phyloP scores from a whole-genome alignment of 1,140 invertebrate species.

The Eurytemora carolleeae region DNA sequence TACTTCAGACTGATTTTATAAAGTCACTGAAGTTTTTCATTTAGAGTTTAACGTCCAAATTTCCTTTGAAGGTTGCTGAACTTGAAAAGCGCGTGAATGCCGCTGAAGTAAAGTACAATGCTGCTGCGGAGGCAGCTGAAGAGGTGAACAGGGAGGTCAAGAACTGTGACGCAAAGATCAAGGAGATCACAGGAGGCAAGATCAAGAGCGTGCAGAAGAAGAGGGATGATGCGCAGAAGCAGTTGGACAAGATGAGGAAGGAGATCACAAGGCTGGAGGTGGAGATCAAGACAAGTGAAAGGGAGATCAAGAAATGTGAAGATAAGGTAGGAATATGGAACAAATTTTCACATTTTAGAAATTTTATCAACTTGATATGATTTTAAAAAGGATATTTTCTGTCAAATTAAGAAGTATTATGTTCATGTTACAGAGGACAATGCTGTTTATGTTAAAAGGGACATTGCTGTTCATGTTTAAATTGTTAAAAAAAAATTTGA shows the following conservation, averaged over 20 bases:
- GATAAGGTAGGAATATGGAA: constrained; percentile 34
- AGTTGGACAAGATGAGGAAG: constrained; percentile 26
- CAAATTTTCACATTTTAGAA: too few relatives aligned
- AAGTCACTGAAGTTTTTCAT: constrained; percentile 23
- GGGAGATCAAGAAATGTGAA: constrained; percentile 47
- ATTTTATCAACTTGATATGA: too few relatives aligned
- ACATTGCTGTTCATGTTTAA: too few relatives aligned
- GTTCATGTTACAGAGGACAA: too few relatives aligned
- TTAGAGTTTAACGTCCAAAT: too few relatives aligned
- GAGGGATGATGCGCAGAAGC: constrained; percentile 41
- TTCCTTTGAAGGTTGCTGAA: too few relatives aligned
- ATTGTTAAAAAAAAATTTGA: too few relatives aligned
- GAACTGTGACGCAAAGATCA: constrained; percentile 40
- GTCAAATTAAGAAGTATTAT: too few relatives aligned
- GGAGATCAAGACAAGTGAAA: constrained; percentile 56
- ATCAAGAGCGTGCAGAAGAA: constrained; percentile 48
- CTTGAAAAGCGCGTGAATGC: constrained; percentile 22
- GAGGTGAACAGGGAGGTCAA: constrained; percentile 37
- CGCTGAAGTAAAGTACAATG: constrained; percentile 30
- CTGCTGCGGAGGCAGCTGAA: constrained; percentile 37
- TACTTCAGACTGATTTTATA: constrained; percentile 28
- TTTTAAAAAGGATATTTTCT: too few relatives aligned
- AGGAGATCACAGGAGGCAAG: constrained; percentile 44
- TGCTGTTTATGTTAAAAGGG: too few relatives aligned
- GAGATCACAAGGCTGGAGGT: constrained; percentile 55